These are phyloP conservation scores for Heliconius himera DNA, from an alignment of 1,140 invertebrate species.

Conservation along the genomic window DNA sequence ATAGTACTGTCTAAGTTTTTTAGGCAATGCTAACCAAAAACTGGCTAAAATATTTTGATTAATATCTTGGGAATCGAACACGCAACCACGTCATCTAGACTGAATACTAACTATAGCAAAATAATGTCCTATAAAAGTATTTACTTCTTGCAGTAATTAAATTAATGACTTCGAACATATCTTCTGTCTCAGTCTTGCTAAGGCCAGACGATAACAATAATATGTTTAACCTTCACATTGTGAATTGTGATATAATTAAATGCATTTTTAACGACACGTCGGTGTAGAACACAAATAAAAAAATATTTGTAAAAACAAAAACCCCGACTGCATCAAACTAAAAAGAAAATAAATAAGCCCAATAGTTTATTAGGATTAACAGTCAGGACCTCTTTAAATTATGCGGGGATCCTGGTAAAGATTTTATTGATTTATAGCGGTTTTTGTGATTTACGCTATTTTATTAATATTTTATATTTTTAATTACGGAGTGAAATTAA, in stretches of 20 bases:
- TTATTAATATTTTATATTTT: too few species aligned
- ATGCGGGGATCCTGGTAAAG: too few species aligned
- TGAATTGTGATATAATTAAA: slow-evolving; percentile 2
- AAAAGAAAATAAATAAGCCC: too few species aligned
- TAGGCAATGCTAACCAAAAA: too few species aligned
- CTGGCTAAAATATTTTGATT: background rate
- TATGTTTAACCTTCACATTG: background rate
- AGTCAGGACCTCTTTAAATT: too few species aligned
- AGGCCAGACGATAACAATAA: background rate
- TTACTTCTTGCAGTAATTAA: background rate
- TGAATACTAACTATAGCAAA: background rate
- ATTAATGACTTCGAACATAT: background rate
- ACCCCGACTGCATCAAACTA: too few species aligned
- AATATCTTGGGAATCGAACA: background rate
- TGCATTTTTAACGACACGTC: background rate
- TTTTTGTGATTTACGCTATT: too few species aligned
- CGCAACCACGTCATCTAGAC: background rate
- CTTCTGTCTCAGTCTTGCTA: background rate
- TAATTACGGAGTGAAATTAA: too few species aligned
- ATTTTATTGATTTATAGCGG: too few species aligned
- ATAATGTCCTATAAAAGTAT: background rate
- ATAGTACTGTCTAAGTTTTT: background rate
- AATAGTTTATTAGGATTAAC: too few species aligned
- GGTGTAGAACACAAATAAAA: too few species aligned
- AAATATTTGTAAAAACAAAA: too few species aligned